Percentiles rank a stretch among this genome's conserved stretches.
phyloP scores from a whole-genome alignment of 2,113 vertebrate species.

The Sitta europaea region DNA sequence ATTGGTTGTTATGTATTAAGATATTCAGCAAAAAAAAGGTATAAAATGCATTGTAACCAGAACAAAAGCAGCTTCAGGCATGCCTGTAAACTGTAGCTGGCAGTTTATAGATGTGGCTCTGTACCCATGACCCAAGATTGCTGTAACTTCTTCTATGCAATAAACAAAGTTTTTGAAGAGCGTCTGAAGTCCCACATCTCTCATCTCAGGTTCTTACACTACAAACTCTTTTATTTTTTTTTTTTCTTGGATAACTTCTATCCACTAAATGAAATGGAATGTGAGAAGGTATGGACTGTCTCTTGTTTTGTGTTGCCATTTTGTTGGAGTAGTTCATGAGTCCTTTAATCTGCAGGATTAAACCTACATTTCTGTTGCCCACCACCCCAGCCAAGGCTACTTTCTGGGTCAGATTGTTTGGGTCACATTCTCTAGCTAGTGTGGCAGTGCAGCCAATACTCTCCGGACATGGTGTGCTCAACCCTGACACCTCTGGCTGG shows the following conservation, averaged over 20 bases:
- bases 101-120: too few species aligned
- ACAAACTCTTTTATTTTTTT: background rate
- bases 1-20: too few species aligned
- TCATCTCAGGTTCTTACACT: too few species aligned
- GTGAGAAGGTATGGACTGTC: background rate
- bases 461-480: background rate
- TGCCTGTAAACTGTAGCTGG: too few species aligned
- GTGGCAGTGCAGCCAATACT: background rate
- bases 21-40: too few species aligned
- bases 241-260: background rate
- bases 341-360: background rate
- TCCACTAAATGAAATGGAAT: background rate
- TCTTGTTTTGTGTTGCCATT: background rate
- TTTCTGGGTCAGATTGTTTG: background rate
- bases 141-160: too few species aligned
- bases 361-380: background rate
- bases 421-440: background rate
- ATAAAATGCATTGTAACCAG: too few species aligned
- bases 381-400: background rate
- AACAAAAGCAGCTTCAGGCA: too few species aligned
- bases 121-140: too few species aligned
- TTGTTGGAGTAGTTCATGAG: background rate
- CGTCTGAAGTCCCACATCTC: too few species aligned
- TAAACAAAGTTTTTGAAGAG: too few species aligned
- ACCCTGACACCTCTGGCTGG: background rate